phyloP scores from a whole-genome alignment of 2,113 vertebrate species.

The Rynchops niger region DNA sequence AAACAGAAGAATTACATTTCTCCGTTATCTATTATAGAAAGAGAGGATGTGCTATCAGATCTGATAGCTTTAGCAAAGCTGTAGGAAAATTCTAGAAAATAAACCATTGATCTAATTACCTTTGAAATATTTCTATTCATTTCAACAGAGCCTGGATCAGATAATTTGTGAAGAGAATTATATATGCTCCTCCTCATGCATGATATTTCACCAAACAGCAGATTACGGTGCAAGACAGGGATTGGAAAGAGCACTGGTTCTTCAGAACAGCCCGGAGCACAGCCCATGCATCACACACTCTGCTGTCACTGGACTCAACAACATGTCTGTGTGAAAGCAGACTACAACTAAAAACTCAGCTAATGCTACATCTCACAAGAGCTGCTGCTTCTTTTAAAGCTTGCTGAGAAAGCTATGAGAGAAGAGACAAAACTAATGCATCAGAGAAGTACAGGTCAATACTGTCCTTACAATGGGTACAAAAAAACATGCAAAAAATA shows the following conservation, averaged over 20 bases:
- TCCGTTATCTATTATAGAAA: not conserved
- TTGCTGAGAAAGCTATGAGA: not conserved
- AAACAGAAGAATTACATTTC: not conserved
- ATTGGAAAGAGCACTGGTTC: not conserved
- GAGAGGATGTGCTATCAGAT: not conserved
- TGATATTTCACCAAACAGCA: not conserved
- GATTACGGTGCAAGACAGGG: not conserved
- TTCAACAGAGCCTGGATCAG: not conserved
- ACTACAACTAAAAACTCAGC: not conserved
- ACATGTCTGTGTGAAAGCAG: not conserved
- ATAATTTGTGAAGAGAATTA: not conserved
- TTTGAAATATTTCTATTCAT: not conserved
- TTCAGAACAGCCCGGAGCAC: not conserved
- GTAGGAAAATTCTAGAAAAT: not conserved
- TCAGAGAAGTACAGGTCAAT: not conserved
- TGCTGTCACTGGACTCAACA: not conserved
- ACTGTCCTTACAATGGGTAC: not conserved
- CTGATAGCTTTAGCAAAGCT: not conserved
- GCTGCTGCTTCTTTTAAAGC: not conserved
- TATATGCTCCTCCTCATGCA: not conserved
- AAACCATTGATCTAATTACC: not conserved
- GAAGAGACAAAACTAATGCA: not conserved
- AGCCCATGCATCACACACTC: not conserved
- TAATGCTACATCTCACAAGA: not conserved
- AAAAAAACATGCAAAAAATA: fast-evolving